Evolutionary conservation across 1,140 invertebrate species (phyloP).

Genomic region (Hylyphantes graminicola): DNA sequence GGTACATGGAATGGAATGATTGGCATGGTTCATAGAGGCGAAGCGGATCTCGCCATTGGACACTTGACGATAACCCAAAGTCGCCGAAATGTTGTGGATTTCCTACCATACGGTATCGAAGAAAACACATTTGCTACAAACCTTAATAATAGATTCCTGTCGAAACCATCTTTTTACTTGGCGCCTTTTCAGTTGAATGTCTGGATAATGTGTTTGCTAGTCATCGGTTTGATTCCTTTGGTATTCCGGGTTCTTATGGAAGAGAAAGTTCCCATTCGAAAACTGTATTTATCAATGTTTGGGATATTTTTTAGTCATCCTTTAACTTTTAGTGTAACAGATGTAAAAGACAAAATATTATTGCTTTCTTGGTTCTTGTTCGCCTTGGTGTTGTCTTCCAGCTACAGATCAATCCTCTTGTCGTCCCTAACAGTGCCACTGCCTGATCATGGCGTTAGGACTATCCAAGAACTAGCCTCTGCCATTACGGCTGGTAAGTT

Average conservation of each 20-base stretch:
- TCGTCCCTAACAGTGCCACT: constrained; percentile 3
- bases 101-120: constrained; percentile 9
- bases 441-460: background rate
- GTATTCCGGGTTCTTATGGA: background rate
- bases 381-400: background rate
- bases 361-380: background rate
- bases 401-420: background rate
- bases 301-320: background rate
- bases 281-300: background rate
- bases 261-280: background rate
- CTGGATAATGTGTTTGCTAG: background rate
- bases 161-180: background rate
- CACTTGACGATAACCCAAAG: constrained; percentile 1
- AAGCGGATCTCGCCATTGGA: constrained; percentile 11
- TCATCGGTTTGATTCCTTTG: background rate
- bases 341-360: background rate
- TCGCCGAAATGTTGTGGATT: background rate
- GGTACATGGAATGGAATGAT: constrained; percentile 28
- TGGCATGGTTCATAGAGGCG: background rate
- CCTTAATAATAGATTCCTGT: no score
- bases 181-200: background rate
- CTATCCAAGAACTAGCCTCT: constrained; percentile 5
- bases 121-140: constrained; percentile 19
- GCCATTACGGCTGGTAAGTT: background rate
- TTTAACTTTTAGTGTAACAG: background rate